Percentiles rank a stretch among this genome's conserved stretches.
These are phyloP conservation scores for Ceratosolen fusciceps DNA, from an alignment of 1,140 invertebrate species.

Conservation along the genomic window DNA sequence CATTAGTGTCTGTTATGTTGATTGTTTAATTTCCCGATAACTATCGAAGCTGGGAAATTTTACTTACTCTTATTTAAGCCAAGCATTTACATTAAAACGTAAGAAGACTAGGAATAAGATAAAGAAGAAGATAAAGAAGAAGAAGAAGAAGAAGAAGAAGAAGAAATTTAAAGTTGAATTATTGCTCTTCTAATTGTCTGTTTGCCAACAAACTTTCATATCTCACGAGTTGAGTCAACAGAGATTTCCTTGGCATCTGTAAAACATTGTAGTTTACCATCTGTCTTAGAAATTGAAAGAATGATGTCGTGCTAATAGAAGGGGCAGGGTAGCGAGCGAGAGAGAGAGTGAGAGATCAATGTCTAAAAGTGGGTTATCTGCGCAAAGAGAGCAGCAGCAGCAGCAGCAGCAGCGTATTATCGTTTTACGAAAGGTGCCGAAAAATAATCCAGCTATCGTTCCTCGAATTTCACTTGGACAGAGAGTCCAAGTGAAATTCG, in stretches of 20 bases:
- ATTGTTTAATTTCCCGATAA: constrained; percentile 9
- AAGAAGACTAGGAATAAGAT: too few species aligned
- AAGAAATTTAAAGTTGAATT: constrained; percentile 39
- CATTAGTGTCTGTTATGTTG: neutral
- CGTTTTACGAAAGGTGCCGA: constrained; percentile 8
- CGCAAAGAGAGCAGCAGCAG: neutral
- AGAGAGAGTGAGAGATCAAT: too few species aligned
- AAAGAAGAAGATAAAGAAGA: too few species aligned
- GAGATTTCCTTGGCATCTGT: constrained; percentile 22
- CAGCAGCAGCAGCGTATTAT: too few species aligned
- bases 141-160: too few species aligned
- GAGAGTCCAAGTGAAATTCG: too few species aligned
- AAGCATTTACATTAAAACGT: constrained; percentile 33
- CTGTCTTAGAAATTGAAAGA: constrained; percentile 24
- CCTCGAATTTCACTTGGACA: neutral
- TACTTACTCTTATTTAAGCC: constrained; percentile 7
- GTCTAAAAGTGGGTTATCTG: constrained; percentile 34
- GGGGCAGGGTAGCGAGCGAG: too few species aligned
- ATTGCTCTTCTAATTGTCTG: constrained; percentile 39
- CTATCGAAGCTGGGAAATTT: constrained; percentile 12
- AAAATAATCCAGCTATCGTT: constrained; percentile 11
- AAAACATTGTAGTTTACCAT: neutral
- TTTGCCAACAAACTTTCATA: constrained; percentile 46
- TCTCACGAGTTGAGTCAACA: constrained; percentile 37
- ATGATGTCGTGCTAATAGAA: constrained; percentile 6